Evolutionary conservation across 2,113 vertebrate genomes (phyloP).

Genomic region (Salvelinus namaycush): DNA sequence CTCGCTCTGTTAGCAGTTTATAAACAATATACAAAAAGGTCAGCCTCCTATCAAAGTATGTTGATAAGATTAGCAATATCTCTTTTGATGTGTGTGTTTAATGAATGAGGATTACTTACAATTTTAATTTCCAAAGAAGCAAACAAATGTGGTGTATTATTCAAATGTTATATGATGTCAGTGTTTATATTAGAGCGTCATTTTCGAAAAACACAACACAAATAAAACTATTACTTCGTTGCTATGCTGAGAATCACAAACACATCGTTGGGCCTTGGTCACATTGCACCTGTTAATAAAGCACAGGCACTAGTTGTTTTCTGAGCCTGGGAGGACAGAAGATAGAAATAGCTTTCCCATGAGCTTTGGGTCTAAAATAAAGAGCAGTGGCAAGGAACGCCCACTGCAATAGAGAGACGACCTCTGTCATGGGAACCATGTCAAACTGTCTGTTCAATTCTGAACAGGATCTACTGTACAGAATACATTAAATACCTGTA

Average conservation of each 20-base stretch:
- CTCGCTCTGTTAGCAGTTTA: not conserved
- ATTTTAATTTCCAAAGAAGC: not conserved
- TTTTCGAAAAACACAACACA: too few relatives aligned
- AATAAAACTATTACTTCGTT: too few relatives aligned
- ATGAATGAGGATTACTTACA: not conserved
- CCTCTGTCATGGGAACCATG: constrained; percentile 77
- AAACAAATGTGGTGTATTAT: not conserved
- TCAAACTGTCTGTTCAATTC: constrained; percentile 62
- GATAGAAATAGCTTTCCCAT: constrained; percentile 81
- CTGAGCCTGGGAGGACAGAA: constrained; percentile 63
- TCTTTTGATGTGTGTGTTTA: not conserved
- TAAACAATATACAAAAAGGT: not conserved
- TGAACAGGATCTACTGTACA: constrained; percentile 57
- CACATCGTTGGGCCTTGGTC: constrained; percentile 42
- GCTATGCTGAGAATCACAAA: too few relatives aligned
- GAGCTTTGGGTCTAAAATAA: constrained; percentile 78
- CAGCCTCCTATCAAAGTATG: not conserved
- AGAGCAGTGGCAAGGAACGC: constrained; percentile 62
- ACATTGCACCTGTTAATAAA: constrained; percentile 74
- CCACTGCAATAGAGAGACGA: constrained; percentile 61
- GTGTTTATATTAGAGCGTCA: not conserved
- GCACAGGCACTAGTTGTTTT: constrained; percentile 61
- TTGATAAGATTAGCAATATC: not conserved
- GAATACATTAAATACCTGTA: constrained; percentile 21
- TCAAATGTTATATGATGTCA: not conserved